Evolutionary conservation across 2,113 vertebrate species (phyloP).

Genomic region (Poecile atricapillus): DNA sequence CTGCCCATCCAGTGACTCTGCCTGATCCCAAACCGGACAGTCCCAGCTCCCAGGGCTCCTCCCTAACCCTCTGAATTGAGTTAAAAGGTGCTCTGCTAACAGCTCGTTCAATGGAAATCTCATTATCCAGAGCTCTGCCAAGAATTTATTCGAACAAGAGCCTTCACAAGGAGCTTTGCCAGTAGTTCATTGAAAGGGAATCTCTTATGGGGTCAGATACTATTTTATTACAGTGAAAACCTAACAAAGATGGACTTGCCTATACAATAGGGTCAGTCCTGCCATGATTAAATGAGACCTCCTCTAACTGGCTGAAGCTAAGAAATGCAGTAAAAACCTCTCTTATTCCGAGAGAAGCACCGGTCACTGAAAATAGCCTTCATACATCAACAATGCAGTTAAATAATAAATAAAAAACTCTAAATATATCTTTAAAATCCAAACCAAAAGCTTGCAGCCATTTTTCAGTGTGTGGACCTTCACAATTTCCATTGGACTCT

Average conservation of each 20-base stretch:
- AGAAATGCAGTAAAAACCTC: not conserved
- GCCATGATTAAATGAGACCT: not conserved
- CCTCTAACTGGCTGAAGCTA: not conserved
- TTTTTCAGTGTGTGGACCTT: not conserved
- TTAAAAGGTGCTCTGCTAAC: slow-evolving; percentile 45
- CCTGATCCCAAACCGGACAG: not conserved
- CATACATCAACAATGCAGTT: not conserved
- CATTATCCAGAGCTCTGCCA: slow-evolving; percentile 32
- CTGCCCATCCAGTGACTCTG: accelerated
- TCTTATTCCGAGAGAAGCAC: not conserved
- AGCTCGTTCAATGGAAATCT: slow-evolving; percentile 58
- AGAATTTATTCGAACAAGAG: slow-evolving; percentile 1
- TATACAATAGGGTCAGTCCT: not conserved
- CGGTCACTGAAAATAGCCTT: not conserved
- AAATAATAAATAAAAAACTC: not conserved
- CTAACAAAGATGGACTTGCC: not conserved
- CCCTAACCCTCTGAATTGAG: not conserved
- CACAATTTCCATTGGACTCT: not conserved
- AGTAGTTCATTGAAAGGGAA: slow-evolving; percentile 1
- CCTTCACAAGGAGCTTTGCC: not conserved
- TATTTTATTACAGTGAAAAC: slow-evolving; percentile 17
- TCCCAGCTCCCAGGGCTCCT: not conserved
- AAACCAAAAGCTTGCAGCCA: not conserved
- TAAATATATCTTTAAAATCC: not conserved
- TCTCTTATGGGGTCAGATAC: not conserved